phyloP scores from a whole-genome alignment of 2,888 invertebrate genomes.

The Incurvaria masculella region DNA sequence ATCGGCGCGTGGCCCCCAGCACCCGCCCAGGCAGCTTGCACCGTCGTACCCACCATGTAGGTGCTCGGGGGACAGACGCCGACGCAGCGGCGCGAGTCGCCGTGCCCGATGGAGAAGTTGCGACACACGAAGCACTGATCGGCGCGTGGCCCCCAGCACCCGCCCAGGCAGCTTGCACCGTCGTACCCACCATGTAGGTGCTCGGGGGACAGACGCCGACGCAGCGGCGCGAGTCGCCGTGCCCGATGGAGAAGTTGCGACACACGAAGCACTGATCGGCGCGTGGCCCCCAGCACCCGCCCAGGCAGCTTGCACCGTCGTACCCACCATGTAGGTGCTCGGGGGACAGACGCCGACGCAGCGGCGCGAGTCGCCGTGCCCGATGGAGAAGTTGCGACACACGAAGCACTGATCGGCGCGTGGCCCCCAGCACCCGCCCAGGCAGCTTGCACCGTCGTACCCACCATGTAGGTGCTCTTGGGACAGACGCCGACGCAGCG shows the following conservation, averaged over 20 bases:
- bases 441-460: too few relatives aligned
- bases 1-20: slow-evolving; percentile 56
- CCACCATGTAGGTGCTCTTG: slow-evolving; percentile 42
- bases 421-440: slow-evolving; percentile 78
- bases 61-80: slow-evolving; percentile 62
- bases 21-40: slow-evolving; percentile 94
- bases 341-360: slow-evolving; percentile 69
- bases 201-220: slow-evolving; percentile 63
- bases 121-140: slow-evolving; percentile 80
- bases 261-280: slow-evolving; percentile 77
- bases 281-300: slow-evolving; percentile 71
- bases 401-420: slow-evolving; percentile 66
- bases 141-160: slow-evolving; percentile 64
- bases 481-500: slow-evolving; percentile 71
- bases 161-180: slow-evolving; percentile 93
- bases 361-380: slow-evolving; percentile 44
- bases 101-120: slow-evolving; percentile 62
- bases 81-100: slow-evolving; percentile 57
- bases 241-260: slow-evolving; percentile 63
- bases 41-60: too few relatives aligned
- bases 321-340: too few relatives aligned
- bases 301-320: too few relatives aligned
- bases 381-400: slow-evolving; percentile 73
- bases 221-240: slow-evolving; percentile 57
- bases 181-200: too few relatives aligned